These are phyloP conservation scores for Harpagoxenus sublaevis DNA, from an alignment of 2,888 invertebrate genomes.

Conservation along the genomic window DNA sequence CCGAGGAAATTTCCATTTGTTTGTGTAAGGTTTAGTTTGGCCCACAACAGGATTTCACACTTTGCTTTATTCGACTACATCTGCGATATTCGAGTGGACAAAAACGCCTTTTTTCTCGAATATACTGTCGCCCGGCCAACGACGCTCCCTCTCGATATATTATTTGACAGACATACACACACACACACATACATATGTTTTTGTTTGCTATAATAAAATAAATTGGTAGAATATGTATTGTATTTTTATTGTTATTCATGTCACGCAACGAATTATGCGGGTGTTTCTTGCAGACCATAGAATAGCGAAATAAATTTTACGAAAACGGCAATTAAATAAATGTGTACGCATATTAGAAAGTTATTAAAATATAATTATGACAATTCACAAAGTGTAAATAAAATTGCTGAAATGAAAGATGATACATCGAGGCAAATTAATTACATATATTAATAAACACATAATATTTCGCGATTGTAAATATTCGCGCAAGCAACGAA, in stretches of 20 bases:
- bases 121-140: background rate
- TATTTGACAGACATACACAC: background rate
- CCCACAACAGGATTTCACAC: conserved; percentile 53
- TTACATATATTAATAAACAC: background rate
- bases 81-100: background rate
- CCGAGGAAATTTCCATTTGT: conserved; percentile 53
- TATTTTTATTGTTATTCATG: background rate
- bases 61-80: conserved; percentile 42
- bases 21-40: conserved; percentile 55
- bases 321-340: background rate
- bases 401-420: background rate
- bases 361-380: background rate
- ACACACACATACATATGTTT: background rate
- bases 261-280: background rate
- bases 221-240: background rate
- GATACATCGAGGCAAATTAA: background rate
- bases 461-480: background rate
- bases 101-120: conserved; percentile 42
- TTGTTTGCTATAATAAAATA: background rate
- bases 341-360: background rate
- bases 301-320: conserved; percentile 1
- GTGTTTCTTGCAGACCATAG: background rate
- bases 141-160: background rate
- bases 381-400: background rate
- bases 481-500: background rate